These are phyloP conservation scores for Carcharodon carcharias DNA, from an alignment of 2,797 vertebrate genomes.

Conservation along the genomic window DNA sequence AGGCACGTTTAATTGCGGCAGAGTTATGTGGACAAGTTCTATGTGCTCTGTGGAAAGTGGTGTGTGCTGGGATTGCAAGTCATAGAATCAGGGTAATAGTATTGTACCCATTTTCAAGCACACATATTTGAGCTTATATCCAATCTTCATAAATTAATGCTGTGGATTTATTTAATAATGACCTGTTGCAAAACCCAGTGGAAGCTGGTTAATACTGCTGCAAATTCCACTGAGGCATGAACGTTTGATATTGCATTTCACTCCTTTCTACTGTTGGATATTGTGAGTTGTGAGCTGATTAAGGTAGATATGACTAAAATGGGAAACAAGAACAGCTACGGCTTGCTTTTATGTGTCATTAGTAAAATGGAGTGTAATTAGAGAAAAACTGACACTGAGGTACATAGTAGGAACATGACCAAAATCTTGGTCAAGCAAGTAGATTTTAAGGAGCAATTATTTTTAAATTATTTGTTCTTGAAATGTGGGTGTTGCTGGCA, in stretches of 20 bases:
- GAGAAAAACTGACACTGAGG: neutral
- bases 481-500: neutral
- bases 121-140: neutral
- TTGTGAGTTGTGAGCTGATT: neutral
- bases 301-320: neutral
- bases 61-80: neutral
- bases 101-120: neutral
- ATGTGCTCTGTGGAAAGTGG: neutral
- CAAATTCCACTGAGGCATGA: neutral
- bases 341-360: neutral
- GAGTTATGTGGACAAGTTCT: neutral
- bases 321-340: neutral
- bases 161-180: neutral
- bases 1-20: neutral
- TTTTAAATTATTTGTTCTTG: neutral
- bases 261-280: neutral
- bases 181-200: neutral
- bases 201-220: neutral
- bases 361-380: neutral
- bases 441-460: neutral
- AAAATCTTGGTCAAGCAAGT: neutral
- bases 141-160: neutral
- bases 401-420: neutral
- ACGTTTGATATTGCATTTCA: neutral
- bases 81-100: neutral